phyloP scores from a whole-genome alignment of 2,113 vertebrate species.

The Cervus canadensis region DNA sequence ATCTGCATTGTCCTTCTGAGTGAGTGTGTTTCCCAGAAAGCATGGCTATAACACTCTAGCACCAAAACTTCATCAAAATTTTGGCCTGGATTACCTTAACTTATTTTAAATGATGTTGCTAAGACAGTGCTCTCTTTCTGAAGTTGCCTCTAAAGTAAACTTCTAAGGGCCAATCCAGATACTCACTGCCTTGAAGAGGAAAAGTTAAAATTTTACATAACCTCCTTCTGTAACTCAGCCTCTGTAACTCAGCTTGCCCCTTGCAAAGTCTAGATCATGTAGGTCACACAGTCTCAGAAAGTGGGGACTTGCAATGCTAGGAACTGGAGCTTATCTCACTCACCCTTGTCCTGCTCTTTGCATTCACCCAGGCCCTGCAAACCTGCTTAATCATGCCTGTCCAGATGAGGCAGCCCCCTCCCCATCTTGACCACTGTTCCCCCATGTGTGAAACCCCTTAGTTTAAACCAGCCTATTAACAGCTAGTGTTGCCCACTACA shows the following conservation, averaged over 20 bases:
- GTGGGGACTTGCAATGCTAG: neutral
- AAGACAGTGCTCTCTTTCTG: neutral
- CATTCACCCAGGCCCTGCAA: neutral
- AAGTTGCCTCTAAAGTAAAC: neutral
- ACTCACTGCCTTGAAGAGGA: neutral
- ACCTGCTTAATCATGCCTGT: neutral
- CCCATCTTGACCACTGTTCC: neutral
- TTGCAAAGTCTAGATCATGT: neutral
- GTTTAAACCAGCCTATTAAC: neutral
- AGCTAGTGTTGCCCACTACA: neutral
- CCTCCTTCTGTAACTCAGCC: neutral
- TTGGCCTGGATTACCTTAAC: neutral
- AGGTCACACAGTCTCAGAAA: neutral
- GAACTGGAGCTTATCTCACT: neutral
- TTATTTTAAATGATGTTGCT: neutral
- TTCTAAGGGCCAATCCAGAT: neutral
- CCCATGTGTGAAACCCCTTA: neutral
- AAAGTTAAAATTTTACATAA: neutral
- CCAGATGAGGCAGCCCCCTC: neutral
- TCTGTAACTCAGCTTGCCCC: neutral
- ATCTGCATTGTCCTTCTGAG: too few species aligned
- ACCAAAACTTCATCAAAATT: neutral
- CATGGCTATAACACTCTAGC: too few species aligned
- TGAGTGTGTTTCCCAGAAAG: too few species aligned
- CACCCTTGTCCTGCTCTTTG: neutral